Conservation (phyloP, 2,113 vertebrate genomes). For the Pavo muticus region DNA sequence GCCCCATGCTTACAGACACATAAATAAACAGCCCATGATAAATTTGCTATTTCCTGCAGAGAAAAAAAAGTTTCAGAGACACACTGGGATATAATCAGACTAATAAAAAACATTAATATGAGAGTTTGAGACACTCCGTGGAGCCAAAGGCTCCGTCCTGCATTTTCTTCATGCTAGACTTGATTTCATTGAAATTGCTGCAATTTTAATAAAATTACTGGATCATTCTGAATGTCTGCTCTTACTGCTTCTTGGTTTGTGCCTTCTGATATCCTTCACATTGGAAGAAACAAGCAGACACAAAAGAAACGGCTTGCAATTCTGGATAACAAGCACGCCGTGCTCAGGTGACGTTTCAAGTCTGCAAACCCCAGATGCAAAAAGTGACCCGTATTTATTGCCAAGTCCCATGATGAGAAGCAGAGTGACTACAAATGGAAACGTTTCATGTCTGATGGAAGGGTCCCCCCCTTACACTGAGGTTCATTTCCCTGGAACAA, state of each 20-base stretch:
- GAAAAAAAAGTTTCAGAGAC: neutral
- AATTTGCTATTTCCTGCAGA: neutral
- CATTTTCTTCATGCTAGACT: neutral
- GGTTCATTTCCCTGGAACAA: neutral
- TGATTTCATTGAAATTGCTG: neutral
- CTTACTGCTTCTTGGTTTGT: neutral
- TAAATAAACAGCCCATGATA: neutral
- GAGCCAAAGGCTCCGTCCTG: neutral
- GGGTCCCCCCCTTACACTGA: neutral
- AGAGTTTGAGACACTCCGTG: neutral
- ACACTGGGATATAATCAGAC: neutral
- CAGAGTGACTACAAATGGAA: neutral
- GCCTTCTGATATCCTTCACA: neutral
- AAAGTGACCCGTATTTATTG: neutral
- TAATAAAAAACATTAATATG: neutral
- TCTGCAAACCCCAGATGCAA: fast-evolving
- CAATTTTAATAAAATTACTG: neutral
- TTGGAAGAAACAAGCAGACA: neutral
- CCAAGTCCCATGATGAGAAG: neutral
- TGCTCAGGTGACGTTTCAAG: neutral
- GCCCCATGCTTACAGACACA: neutral
- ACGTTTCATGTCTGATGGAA: neutral
- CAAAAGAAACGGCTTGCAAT: neutral
- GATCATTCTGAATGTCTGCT: neutral
- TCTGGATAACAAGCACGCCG: neutral